phyloP scores from a whole-genome alignment of 2,797 vertebrate species.

The Amphiprion clarkii region DNA sequence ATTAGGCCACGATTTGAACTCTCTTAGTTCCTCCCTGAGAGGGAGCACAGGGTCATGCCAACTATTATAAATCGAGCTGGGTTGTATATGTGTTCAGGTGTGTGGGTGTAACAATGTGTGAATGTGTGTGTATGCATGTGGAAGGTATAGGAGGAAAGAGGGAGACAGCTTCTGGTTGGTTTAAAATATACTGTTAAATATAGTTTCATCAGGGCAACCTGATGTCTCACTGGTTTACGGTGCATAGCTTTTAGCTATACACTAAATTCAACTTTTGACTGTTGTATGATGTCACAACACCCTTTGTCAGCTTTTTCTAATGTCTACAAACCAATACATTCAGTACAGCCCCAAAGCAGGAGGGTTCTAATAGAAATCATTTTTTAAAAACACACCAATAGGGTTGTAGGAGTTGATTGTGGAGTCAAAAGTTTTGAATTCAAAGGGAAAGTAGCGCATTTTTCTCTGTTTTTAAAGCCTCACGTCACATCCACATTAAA shows the following conservation, averaged over 20 bases:
- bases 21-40: constrained; percentile 83
- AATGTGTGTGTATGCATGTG: constrained; percentile 32
- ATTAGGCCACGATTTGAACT: constrained; percentile 87
- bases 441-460: not conserved
- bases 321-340: not conserved
- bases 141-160: constrained; percentile 39
- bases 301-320: not conserved
- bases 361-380: not conserved
- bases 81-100: constrained; percentile 63
- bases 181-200: constrained; percentile 70
- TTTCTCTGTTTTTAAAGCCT: too few species aligned
- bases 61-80: constrained; percentile 82
- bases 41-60: constrained; percentile 71
- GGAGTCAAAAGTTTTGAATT: not conserved
- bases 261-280: constrained; percentile 30
- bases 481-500: too few species aligned
- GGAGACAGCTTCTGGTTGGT: constrained; percentile 60
- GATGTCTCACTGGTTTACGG: constrained; percentile 50
- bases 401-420: not conserved
- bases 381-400: not conserved
- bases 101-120: constrained; percentile 43
- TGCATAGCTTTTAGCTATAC: constrained; percentile 37
- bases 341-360: not conserved
- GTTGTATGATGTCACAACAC: constrained; percentile 19
- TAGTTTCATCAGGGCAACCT: constrained; percentile 51